These are phyloP conservation scores for Tragelaphus strepsiceros DNA, from an alignment of 2,113 vertebrate species.

Conservation along the genomic window DNA sequence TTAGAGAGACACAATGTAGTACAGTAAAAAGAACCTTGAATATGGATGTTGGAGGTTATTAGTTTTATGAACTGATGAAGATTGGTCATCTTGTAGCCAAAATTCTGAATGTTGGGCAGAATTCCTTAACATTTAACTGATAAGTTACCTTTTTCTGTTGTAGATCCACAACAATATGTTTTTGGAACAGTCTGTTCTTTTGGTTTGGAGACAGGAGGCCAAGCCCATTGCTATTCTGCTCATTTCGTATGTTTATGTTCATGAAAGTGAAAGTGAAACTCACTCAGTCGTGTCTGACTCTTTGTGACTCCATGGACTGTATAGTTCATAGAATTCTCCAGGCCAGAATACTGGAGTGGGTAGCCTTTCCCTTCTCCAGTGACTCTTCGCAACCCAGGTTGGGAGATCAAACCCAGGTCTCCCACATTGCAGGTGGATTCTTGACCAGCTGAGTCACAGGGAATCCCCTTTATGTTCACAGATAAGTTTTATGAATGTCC, in stretches of 20 bases:
- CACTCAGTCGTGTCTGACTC: background rate
- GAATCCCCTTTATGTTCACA: background rate
- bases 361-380: background rate
- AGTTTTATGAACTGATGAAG: background rate
- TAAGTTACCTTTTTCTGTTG: background rate
- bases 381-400: background rate
- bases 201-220: background rate
- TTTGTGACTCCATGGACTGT: background rate
- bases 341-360: background rate
- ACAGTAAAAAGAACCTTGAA: background rate
- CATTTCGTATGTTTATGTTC: background rate
- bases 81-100: background rate
- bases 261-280: background rate
- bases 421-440: background rate
- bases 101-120: background rate
- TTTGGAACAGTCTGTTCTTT: background rate
- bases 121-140: background rate
- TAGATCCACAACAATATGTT: background rate
- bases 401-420: background rate
- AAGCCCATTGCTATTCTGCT: background rate
- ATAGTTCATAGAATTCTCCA: background rate
- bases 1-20: background rate
- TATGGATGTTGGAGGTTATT: background rate
- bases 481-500: background rate
- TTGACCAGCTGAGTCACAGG: background rate